phyloP scores from a whole-genome alignment of 2,113 vertebrate species.

The Cynoglossus semilaevis region DNA sequence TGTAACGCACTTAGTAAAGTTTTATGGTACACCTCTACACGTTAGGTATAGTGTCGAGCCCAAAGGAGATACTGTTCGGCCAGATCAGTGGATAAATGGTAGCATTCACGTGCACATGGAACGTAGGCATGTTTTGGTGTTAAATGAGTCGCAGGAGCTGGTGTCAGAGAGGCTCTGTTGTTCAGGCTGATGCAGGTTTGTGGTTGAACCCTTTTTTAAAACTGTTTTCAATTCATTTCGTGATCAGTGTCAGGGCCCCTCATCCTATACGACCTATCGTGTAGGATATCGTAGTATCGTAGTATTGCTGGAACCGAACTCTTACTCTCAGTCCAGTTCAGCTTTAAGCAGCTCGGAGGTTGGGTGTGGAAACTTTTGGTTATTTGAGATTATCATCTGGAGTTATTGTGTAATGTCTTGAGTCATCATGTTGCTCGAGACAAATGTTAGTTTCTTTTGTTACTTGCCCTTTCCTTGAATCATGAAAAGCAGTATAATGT shows the following conservation, averaged over 20 bases:
- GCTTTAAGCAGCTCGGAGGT: neutral
- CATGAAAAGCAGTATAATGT: neutral
- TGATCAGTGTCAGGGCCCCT: no score
- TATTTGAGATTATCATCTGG: neutral
- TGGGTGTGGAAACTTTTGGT: neutral
- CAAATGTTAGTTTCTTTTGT: neutral
- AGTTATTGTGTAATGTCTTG: neutral
- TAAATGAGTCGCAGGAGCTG: conserved; percentile 12
- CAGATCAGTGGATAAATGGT: conserved; percentile 57
- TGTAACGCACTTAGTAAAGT: conserved; percentile 56
- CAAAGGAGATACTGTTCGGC: conserved; percentile 22
- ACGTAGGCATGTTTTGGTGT: conserved; percentile 28
- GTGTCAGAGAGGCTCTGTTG: conserved; percentile 1
- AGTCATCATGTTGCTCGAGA: neutral
- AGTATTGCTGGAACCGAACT: no score
- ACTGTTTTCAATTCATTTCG: no score
- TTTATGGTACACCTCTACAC: conserved; percentile 53
- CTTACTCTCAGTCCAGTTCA: no score
- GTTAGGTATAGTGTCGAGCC: conserved; percentile 34
- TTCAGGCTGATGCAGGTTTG: no score
- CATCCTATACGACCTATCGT: no score
- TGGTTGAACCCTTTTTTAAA: no score
- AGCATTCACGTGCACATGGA: conserved; percentile 47
- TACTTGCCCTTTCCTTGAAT: neutral
- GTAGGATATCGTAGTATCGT: no score